These are phyloP conservation scores for Campylomormyrus tamandua DNA, from an alignment of 2,113 vertebrate genomes.

Conservation along the genomic window DNA sequence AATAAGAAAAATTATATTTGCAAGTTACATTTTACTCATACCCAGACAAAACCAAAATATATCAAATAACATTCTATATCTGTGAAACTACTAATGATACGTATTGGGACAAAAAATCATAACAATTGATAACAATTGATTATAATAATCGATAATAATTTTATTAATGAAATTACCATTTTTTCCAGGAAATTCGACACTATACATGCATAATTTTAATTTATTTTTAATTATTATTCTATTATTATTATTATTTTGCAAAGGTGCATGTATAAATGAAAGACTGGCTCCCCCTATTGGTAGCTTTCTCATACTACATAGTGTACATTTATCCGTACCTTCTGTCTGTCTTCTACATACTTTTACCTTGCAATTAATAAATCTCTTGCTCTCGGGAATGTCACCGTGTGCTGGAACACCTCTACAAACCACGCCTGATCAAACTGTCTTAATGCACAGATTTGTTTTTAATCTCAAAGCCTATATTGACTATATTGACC, in stretches of 20 bases:
- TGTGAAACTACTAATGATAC: not conserved
- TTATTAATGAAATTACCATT: not conserved
- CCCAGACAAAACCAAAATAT: not conserved
- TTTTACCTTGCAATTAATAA: not conserved
- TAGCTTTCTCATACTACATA: not conserved
- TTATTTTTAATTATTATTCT: not conserved
- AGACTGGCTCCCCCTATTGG: not conserved
- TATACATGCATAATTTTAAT: not conserved
- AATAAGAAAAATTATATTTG: not conserved
- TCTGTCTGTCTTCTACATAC: not conserved
- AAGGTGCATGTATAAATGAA: not conserved
- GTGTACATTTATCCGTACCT: not conserved
- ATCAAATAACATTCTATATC: not conserved
- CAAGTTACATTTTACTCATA: not conserved
- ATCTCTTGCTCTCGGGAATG: not conserved
- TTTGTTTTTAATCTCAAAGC: not conserved
- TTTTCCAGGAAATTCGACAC: not conserved
- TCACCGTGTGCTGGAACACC: not conserved
- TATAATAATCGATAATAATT: not conserved
- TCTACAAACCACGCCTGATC: not conserved
- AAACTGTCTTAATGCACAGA: not conserved
- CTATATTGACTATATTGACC: not conserved
- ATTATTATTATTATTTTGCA: not conserved
- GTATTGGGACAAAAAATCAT: not conserved
- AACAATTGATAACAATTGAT: not conserved